These are phyloP conservation scores for Zaprionus ghesquierei DNA, from an alignment of 1,140 invertebrate species.

Conservation along the genomic window DNA sequence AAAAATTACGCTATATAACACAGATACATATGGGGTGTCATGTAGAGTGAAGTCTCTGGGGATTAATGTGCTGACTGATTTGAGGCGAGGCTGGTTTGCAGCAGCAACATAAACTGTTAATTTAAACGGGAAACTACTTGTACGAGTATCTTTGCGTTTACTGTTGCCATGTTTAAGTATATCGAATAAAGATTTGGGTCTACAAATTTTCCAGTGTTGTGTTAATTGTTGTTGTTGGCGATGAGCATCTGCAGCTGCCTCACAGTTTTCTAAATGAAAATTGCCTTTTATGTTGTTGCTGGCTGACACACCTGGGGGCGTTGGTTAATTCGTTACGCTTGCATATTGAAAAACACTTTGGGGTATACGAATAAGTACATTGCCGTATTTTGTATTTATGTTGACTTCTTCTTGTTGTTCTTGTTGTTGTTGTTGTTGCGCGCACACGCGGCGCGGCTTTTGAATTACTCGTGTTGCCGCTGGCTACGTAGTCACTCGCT, in stretches of 20 bases:
- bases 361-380: slow-evolving; percentile 30
- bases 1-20: slow-evolving; percentile 35
- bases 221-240: not conserved
- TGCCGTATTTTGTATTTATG: slow-evolving; percentile 21
- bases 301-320: not conserved
- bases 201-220: not conserved
- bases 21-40: not conserved
- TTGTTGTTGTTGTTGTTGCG: slow-evolving; percentile 31
- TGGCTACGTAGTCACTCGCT: slow-evolving; percentile 20
- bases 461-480: slow-evolving; percentile 27
- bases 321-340: slow-evolving; percentile 13
- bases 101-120: no score
- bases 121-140: not conserved
- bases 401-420: not conserved
- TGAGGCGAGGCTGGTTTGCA: not conserved
- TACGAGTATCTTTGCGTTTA: not conserved
- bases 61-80: not conserved
- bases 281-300: not conserved
- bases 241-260: not conserved
- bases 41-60: not conserved
- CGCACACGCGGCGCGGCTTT: slow-evolving; percentile 37
- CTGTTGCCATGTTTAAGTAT: not conserved
- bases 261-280: not conserved
- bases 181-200: no score
- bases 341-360: slow-evolving; percentile 13